phyloP scores from a whole-genome alignment of 2,797 vertebrate genomes.

The Xenops minutus region DNA sequence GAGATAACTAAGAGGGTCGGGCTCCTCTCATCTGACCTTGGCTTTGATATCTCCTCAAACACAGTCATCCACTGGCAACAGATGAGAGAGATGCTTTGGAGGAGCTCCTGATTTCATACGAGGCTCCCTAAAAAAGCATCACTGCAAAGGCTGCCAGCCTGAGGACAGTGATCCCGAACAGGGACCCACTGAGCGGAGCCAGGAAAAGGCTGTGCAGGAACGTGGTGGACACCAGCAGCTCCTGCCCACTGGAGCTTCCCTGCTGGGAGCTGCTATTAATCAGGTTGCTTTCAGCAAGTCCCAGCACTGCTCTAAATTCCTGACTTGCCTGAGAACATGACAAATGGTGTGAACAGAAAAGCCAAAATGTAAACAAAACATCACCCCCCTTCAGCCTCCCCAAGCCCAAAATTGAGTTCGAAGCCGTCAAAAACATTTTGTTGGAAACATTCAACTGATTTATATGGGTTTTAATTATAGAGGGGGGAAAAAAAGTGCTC shows the following conservation, averaged over 20 bases:
- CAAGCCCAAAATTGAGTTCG: not conserved
- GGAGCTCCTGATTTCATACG: not conserved
- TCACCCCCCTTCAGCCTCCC: not conserved
- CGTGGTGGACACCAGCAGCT: not conserved
- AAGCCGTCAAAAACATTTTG: slow-evolving; percentile 8
- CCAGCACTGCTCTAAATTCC: slow-evolving; percentile 12
- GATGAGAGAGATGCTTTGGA: not conserved
- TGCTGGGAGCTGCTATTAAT: slow-evolving; percentile 13
- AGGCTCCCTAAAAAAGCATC: not conserved
- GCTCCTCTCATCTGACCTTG: not conserved
- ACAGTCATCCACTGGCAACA: not conserved
- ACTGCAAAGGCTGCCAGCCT: not conserved
- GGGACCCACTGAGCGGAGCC: accelerated
- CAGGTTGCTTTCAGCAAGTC: slow-evolving; percentile 34
- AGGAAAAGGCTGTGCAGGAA: not conserved
- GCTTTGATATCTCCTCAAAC: not conserved
- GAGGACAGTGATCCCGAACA: not conserved
- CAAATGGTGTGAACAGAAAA: slow-evolving; percentile 35
- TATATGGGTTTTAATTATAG: not conserved
- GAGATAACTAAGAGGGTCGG: not conserved
- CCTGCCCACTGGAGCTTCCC: not conserved
- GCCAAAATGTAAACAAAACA: slow-evolving; percentile 41
- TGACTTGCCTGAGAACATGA: slow-evolving; percentile 22
- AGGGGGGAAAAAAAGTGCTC: accelerated
- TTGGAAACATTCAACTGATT: slow-evolving; percentile 20